Evolutionary conservation across 2,113 vertebrate species (phyloP).

Genomic region (Cyphomyrus plagiostoma): DNA sequence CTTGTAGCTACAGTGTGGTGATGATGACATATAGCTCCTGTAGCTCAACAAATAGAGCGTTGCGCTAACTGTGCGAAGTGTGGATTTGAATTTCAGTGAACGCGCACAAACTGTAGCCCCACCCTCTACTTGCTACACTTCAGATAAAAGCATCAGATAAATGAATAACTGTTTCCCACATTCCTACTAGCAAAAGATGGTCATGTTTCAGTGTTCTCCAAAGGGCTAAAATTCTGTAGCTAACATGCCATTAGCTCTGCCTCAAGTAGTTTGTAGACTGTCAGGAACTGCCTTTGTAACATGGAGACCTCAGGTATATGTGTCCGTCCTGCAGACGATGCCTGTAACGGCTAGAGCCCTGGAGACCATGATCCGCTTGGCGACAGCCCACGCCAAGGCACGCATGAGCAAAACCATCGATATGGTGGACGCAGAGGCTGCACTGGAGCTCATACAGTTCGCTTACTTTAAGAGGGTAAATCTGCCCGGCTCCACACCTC

Average conservation of each 20-base stretch:
- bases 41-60: background rate
- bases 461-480: slow-evolving; percentile 46
- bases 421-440: slow-evolving; percentile 47
- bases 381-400: slow-evolving; percentile 53
- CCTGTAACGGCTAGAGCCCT: slow-evolving; percentile 47
- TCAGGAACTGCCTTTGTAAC: background rate
- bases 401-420: slow-evolving; percentile 49
- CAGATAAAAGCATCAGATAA: background rate
- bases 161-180: background rate
- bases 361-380: slow-evolving; percentile 54
- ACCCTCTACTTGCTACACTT: background rate
- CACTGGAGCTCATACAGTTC: slow-evolving; percentile 53
- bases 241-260: background rate
- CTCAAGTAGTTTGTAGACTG: background rate
- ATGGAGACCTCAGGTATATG: background rate
- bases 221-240: background rate
- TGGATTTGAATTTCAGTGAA: background rate
- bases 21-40: background rate
- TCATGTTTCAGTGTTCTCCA: background rate
- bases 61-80: background rate
- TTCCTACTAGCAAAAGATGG: background rate
- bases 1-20: background rate
- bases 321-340: slow-evolving; percentile 44
- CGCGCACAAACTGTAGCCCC: background rate
- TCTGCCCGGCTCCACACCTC: background rate